A percentile compares a stretch with the other conserved stretches of the same genome.
These are phyloP conservation scores for Camponotus floridanus DNA, from an alignment of 1,140 invertebrate genomes.

Conservation along the genomic window DNA sequence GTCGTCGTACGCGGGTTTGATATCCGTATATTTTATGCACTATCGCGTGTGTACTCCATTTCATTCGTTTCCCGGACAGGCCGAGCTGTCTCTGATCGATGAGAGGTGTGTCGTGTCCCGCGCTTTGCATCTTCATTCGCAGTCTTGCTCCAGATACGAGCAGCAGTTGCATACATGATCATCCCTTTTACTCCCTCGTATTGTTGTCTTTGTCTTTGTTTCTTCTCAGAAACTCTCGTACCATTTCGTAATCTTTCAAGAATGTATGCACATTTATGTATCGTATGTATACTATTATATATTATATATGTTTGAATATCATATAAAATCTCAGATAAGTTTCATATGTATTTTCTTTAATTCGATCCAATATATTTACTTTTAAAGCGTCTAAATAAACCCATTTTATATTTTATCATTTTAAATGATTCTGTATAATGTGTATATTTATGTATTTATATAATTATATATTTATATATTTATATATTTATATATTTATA, in stretches of 20 bases:
- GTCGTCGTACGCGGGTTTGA: slow-evolving; percentile 40
- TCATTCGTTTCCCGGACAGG: slow-evolving; percentile 57
- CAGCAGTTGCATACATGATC: not conserved
- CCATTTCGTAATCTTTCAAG: too few relatives aligned
- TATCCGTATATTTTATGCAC: slow-evolving; percentile 73
- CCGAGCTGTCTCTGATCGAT: slow-evolving; percentile 25
- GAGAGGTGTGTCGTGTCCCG: slow-evolving; percentile 38
- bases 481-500: too few relatives aligned
- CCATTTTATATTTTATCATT: too few relatives aligned
- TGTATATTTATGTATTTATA: too few relatives aligned
- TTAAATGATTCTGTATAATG: too few relatives aligned
- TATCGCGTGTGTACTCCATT: slow-evolving; percentile 63
- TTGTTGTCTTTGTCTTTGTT: not conserved
- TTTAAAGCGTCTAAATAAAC: too few relatives aligned
- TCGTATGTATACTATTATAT: too few relatives aligned
- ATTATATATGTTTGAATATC: not conserved
- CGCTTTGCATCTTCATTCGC: slow-evolving; percentile 22
- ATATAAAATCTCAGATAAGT: not conserved
- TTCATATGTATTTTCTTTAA: too few relatives aligned
- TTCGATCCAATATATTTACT: too few relatives aligned
- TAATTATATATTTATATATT: too few relatives aligned
- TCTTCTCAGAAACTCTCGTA: not conserved
- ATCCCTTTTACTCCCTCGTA: slow-evolving; percentile 10
- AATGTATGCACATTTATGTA: too few relatives aligned
- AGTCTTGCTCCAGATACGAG: slow-evolving; percentile 8